Conservation (phyloP, 2,113 vertebrate genomes). For the Theristicus caerulescens region DNA sequence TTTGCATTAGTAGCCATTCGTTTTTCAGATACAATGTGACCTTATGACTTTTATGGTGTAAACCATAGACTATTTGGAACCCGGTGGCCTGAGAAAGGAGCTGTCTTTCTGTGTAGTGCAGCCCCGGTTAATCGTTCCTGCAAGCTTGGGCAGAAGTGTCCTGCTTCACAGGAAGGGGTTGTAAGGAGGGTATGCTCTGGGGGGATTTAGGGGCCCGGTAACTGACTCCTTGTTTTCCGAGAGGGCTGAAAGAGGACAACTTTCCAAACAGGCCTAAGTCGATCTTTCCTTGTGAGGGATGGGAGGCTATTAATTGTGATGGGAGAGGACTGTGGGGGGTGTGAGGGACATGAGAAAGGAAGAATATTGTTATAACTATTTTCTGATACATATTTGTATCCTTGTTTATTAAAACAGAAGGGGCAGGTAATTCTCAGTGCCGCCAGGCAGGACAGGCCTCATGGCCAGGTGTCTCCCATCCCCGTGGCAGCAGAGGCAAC, state of each 20-base stretch:
- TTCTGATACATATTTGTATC: neutral
- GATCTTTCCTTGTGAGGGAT: neutral
- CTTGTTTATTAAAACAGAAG: neutral
- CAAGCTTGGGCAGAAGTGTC: neutral
- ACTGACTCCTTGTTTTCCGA: neutral
- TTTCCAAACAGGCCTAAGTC: neutral
- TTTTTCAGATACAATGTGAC: neutral
- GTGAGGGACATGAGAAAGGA: neutral
- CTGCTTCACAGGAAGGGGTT: neutral
- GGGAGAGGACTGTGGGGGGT: accelerated
- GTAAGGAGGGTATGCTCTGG: neutral
- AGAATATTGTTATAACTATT: neutral
- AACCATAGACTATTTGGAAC: neutral
- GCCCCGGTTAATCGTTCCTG: neutral
- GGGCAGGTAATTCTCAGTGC: neutral
- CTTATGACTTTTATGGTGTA: neutral
- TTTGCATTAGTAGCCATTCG: neutral
- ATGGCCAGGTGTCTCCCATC: neutral
- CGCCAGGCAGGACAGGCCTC: neutral
- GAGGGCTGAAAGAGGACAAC: neutral
- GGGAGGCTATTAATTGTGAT: neutral
- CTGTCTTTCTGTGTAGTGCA: neutral
- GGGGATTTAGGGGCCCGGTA: neutral
- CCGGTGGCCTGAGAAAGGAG: neutral
- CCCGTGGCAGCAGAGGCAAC: neutral